These are phyloP conservation scores for Austrofundulus limnaeus DNA, from an alignment of 2,113 vertebrate species.

Conservation along the genomic window DNA sequence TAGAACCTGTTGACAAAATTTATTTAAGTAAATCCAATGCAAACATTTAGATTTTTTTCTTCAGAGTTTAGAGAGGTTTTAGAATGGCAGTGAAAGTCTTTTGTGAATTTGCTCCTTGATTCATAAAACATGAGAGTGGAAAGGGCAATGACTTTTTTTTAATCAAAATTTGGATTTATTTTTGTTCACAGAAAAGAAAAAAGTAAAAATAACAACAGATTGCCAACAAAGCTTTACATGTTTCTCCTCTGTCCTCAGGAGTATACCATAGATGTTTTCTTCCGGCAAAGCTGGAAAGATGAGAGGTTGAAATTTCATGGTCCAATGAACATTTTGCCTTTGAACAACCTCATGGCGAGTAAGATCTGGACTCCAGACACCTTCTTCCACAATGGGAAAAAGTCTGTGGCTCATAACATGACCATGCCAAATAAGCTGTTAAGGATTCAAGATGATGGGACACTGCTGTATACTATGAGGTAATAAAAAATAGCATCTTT, in stretches of 20 bases:
- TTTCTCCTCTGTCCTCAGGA: slow-evolving; percentile 79
- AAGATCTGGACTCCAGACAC: slow-evolving; percentile 99
- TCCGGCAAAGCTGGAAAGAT: slow-evolving; percentile 97
- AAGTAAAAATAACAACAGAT: neutral
- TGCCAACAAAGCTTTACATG: neutral
- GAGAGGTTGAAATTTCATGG: slow-evolving; percentile 94
- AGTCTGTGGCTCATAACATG: slow-evolving; percentile 99
- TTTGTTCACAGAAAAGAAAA: neutral
- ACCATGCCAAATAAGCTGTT: slow-evolving; percentile 99
- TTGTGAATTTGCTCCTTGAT: slow-evolving; percentile 20
- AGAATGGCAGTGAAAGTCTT: slow-evolving; percentile 33
- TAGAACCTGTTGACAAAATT: too few relatives aligned
- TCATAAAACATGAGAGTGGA: neutral
- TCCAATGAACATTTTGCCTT: slow-evolving; percentile 94
- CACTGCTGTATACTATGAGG: slow-evolving; percentile 97
- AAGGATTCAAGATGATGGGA: slow-evolving; percentile 95
- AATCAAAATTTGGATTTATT: slow-evolving; percentile 2
- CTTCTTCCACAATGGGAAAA: slow-evolving; percentile 98
- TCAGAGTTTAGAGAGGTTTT: slow-evolving; percentile 20
- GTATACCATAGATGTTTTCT: slow-evolving; percentile 98
- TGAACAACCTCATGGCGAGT: slow-evolving; percentile 99
- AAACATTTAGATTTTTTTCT: too few relatives aligned
- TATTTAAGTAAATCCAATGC: too few relatives aligned
- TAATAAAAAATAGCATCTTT: slow-evolving; percentile 55
- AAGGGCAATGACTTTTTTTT: neutral